Evolutionary conservation across 2,888 invertebrate genomes (phyloP), one percentile per base, ranked within the genome.

Genomic region (Netelia inedita): DNA sequence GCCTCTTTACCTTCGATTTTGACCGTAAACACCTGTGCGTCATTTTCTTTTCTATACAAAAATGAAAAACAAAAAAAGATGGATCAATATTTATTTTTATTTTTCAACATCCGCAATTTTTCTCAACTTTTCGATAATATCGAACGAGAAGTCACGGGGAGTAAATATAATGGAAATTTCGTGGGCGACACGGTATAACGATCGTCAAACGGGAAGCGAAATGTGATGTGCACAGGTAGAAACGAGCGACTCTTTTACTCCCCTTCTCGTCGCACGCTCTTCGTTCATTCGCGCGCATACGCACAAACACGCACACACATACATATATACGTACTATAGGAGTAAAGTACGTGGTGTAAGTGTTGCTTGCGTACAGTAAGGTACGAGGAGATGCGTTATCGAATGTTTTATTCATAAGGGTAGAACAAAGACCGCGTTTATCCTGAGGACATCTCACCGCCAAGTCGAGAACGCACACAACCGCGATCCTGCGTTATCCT

Each of bases 321-420:
- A 9, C 43, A 21, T 21, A 28, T 79, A 57, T 50, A 57, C 65
- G 53, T 46, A n/a, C 43, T 57, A 65, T 41, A 83, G 5, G 5
- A 28, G 28, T 69, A 21, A 71, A 85, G 89, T 86, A 46, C 43
- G 21, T 65, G 11, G 78, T 80, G 66, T 75, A 55, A 78, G 82
- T 68, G 80, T 86, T 87, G 78, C 72, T 86, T 87, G 78, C 72
- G 75, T 81, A 85, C 74, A 75, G 79, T 83, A 84, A 79, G 78
- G 79, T 81, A 86, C 83, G 88, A 88, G 87, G 88, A 93, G 93
- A 93, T 93, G 91, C 92, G 91, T 92, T 93, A 93, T 93, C 93
- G 93, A 92, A 93, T 93, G 92, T 93, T 93, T 93, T 93, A 93
- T 93, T 93, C 93, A 93, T 93, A 91, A 93, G 92, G 87, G 88